Evolutionary conservation across 2,113 vertebrate species (phyloP).

Genomic region (Ameiurus melas): DNA sequence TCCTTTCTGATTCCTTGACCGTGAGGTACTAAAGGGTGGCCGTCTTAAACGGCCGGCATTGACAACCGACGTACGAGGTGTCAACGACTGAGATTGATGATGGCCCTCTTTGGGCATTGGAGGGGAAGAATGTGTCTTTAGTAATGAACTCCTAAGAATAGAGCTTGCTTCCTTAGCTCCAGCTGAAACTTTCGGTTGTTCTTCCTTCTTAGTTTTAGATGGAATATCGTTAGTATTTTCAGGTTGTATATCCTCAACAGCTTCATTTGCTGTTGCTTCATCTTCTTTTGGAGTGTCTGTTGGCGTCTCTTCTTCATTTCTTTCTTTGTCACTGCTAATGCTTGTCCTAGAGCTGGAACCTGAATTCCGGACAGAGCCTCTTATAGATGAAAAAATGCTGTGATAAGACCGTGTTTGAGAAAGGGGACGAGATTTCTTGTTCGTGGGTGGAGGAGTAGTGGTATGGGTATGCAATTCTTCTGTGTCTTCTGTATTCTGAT

Average conservation of each 20-base stretch:
- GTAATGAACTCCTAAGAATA: slow-evolving; percentile 19
- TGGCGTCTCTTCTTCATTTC: slow-evolving; percentile 46
- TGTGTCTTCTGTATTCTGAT: slow-evolving; percentile 59
- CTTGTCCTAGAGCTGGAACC: slow-evolving; percentile 45
- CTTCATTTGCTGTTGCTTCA: slow-evolving; percentile 51
- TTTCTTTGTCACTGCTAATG: slow-evolving; percentile 53
- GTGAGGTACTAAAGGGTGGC: slow-evolving; percentile 31
- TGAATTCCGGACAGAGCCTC: slow-evolving; percentile 65
- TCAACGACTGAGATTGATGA: slow-evolving; percentile 23
- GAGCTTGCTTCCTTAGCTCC: slow-evolving; percentile 28
- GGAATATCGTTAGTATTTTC: slow-evolving; percentile 44
- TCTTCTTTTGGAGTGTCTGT: slow-evolving; percentile 57
- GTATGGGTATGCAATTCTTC: slow-evolving; percentile 46
- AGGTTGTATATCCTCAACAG: slow-evolving; percentile 47
- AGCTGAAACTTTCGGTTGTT: slow-evolving; percentile 8
- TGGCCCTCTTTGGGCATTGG: slow-evolving; percentile 36
- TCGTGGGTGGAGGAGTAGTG: slow-evolving; percentile 57
- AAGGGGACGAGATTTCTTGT: slow-evolving; percentile 66
- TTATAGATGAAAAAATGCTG: slow-evolving; percentile 72
- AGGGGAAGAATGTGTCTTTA: slow-evolving; percentile 15
- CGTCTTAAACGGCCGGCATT: slow-evolving; percentile 40
- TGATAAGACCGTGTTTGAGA: slow-evolving; percentile 74
- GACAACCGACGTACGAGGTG: slow-evolving; percentile 36
- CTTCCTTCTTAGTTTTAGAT: slow-evolving; percentile 33
- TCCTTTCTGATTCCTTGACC: slow-evolving; percentile 35